phyloP scores from a whole-genome alignment of 2,113 vertebrate genomes.

The Corvus cornix region DNA sequence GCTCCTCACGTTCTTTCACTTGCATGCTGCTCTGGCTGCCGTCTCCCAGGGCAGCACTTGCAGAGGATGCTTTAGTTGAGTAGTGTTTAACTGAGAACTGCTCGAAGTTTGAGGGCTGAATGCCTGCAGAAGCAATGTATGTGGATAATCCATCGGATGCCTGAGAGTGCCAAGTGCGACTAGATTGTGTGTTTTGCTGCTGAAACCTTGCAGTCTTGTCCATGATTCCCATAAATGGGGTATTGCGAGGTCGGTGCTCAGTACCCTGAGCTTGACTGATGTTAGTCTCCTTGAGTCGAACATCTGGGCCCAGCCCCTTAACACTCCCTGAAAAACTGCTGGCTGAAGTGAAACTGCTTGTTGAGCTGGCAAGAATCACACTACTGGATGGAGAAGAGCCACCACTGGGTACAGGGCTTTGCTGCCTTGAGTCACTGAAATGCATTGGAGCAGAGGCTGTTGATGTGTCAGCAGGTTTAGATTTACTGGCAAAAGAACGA shows the following conservation, averaged over 20 bases:
- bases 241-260: slow-evolving; percentile 86
- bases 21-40: slow-evolving; percentile 81
- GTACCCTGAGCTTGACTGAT: slow-evolving; percentile 63
- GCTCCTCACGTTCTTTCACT: slow-evolving; percentile 77
- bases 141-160: slow-evolving; percentile 71
- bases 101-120: slow-evolving; percentile 76
- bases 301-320: slow-evolving; percentile 83
- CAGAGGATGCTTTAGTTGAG: slow-evolving; percentile 73
- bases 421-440: slow-evolving; percentile 67
- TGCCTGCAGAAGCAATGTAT: slow-evolving; percentile 50
- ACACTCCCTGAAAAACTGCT: slow-evolving; percentile 82
- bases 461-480: slow-evolving; percentile 74
- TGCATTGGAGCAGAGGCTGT: slow-evolving; percentile 15
- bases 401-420: slow-evolving; percentile 30
- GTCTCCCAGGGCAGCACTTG: slow-evolving; percentile 55
- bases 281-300: slow-evolving; percentile 82
- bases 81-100: slow-evolving; percentile 74
- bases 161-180: slow-evolving; percentile 83
- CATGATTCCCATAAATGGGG: slow-evolving; percentile 93
- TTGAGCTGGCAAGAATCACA: slow-evolving; percentile 82
- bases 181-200: slow-evolving; percentile 65
- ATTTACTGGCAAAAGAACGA: slow-evolving; percentile 59
- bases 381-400: slow-evolving; percentile 70
- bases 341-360: slow-evolving; percentile 85
- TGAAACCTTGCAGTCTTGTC: slow-evolving; percentile 92